Conservation (phyloP, 1,140 invertebrate genomes). For the Sitobion miscanthi region DNA sequence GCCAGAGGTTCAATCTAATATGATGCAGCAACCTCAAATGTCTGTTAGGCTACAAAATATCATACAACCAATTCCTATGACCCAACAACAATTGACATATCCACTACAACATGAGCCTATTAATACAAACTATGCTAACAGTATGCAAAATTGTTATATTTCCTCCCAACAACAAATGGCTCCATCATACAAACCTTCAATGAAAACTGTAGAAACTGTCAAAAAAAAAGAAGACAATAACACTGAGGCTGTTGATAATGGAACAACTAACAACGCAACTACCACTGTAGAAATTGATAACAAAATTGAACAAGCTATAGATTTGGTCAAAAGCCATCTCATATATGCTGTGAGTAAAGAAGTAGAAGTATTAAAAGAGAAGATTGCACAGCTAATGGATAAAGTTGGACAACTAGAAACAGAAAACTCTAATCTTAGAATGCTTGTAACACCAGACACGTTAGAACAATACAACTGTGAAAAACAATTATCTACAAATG, state of each 20-base stretch:
- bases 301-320: constrained; percentile 99
- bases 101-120: constrained; percentile 49
- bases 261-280: constrained; percentile 88
- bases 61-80: constrained; percentile 41
- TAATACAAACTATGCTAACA: constrained; percentile 39
- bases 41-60: constrained; percentile 38
- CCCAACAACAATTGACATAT: constrained; percentile 54
- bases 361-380: constrained; percentile 95
- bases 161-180: constrained; percentile 46
- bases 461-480: constrained; percentile 70
- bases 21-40: constrained; percentile 45
- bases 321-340: constrained; percentile 97
- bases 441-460: constrained; percentile 85
- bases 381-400: constrained; percentile 93
- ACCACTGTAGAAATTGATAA: constrained; percentile 89
- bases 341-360: constrained; percentile 98
- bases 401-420: constrained; percentile 90
- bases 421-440: constrained; percentile 88
- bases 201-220: constrained; percentile 32
- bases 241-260: constrained; percentile 26
- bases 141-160: constrained; percentile 49
- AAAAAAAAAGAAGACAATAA: constrained; percentile 49
- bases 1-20: constrained; percentile 29
- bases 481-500: constrained; percentile 62
- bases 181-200: constrained; percentile 20